Evolutionary conservation across 1,140 invertebrate species (phyloP).

Genomic region (Leptopilina clavipes): DNA sequence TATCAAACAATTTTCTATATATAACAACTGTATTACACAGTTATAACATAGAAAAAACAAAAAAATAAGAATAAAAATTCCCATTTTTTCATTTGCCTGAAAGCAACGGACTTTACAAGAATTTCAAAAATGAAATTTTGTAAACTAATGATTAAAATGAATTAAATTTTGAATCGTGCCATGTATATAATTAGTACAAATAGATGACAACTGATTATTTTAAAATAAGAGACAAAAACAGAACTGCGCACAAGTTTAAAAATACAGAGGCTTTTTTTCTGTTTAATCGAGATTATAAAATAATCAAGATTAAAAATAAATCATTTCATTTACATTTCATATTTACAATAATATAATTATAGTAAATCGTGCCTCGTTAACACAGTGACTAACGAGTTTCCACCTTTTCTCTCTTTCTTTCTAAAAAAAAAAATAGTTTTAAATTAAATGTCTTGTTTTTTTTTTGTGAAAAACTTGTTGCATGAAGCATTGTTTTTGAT

Average conservation of each 20-base stretch:
- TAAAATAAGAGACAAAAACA: not conserved
- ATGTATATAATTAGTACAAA: slow-evolving; percentile 15
- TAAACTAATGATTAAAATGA: not conserved
- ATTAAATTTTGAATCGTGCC: slow-evolving; percentile 7
- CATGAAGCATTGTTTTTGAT: slow-evolving; percentile 31
- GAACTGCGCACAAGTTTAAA: slow-evolving; percentile 14
- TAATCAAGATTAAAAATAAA: not conserved
- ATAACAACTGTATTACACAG: not conserved
- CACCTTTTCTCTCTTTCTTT: not conserved
- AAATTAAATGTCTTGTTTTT: not conserved
- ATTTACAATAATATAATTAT: not conserved
- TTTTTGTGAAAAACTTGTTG: slow-evolving; percentile 15
- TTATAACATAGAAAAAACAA: not conserved
- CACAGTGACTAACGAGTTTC: slow-evolving; percentile 10
- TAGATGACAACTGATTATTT: not conserved
- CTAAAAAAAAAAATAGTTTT: not conserved
- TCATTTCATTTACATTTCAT: not conserved
- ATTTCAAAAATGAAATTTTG: not conserved
- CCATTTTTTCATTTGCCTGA: not conserved
- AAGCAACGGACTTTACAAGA: slow-evolving; percentile 23
- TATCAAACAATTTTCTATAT: not conserved
- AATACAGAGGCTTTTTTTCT: not conserved
- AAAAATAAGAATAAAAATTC: not conserved
- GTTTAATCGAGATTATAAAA: not conserved
- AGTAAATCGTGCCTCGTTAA: slow-evolving; percentile 25